These are phyloP conservation scores for Netelia melanura DNA, from an alignment of 2,888 invertebrate species.

Conservation along the genomic window DNA sequence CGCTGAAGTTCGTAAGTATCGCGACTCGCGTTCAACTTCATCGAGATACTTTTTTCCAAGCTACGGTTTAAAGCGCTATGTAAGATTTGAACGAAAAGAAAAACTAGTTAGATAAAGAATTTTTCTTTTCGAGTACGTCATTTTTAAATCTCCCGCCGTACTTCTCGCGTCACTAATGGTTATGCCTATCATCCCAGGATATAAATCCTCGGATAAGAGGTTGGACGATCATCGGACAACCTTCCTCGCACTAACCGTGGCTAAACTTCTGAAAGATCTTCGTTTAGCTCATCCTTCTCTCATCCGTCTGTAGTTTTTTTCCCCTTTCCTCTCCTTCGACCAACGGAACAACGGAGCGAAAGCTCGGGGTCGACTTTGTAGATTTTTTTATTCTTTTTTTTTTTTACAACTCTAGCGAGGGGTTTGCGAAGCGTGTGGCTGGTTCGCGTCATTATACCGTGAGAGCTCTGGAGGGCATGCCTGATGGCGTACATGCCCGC, in stretches of 20 bases:
- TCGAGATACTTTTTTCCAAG: no score
- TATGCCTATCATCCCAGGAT: not conserved
- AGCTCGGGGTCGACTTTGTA: not conserved
- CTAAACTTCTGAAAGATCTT: slow-evolving; percentile 19
- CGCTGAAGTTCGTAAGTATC: not conserved
- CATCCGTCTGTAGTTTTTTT: not conserved
- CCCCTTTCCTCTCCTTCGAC: not conserved
- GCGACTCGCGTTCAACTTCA: no score
- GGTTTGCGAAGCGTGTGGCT: not conserved
- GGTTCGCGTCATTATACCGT: not conserved
- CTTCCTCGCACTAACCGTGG: not conserved
- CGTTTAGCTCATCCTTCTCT: slow-evolving; percentile 21
- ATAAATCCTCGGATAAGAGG: not conserved
- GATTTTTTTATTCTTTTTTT: not conserved
- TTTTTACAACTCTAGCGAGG: slow-evolving; percentile 4
- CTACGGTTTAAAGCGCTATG: no score
- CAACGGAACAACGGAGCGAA: not conserved
- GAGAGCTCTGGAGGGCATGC: not conserved
- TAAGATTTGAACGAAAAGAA: no score
- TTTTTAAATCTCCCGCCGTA: no score
- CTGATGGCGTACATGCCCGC: not conserved
- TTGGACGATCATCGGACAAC: slow-evolving; percentile 2
- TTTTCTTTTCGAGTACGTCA: no score
- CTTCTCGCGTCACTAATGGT: no score
- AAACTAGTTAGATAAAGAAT: no score